Base-by-base conservation (phyloP, 1,140 invertebrate species). In the Drosophila paulistorum region DNA sequence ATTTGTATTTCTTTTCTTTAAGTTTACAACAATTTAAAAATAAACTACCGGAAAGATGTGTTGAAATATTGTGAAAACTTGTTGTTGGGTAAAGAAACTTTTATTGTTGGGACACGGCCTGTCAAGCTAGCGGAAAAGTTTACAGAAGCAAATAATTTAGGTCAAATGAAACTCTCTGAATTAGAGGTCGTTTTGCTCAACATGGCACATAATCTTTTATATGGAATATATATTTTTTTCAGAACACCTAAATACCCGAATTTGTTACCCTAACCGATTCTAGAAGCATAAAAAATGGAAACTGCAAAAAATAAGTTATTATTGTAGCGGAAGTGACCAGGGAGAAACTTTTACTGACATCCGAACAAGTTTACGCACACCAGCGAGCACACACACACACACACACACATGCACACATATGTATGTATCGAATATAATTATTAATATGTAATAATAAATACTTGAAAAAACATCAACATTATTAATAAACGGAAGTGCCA, bases 401-500 rank as follows among this genome's bases (percentile, higher is more conserved):
- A 26, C 13, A 7, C n/a, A 63, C 4, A 58, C 57, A 26, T 37
- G 30, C 11, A 7, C 20, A 59, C 7, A 13, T 35, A 64, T 51
- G 51, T 23, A 54, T 41, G 51, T 23, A 54, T 41, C 42, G 1
- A 42, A 55, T 10, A 42, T 58, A 42, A 58, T 51, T 58, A 45
- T 74, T 74, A 63, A 62, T 62, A 66, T 69, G 58, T 64, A 77
- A 68, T 67, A 67, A 71, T 71, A 67, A 41, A 73, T 68, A 58
- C 58, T 73, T 67, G 65, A 57, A 66, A 62, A 65, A 74, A 70
- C 58, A 63, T 61, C 37, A 39, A 69, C 59, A 79, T 65, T 68
- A 74, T 79, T 79, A 73, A 73, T 77, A 70, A 77, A 79, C 77
- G 77, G 77, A 79, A 77, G 70, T 66, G 70, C 59, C 51, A 64